phyloP scores from a whole-genome alignment of 2,113 vertebrate genomes.

The Paradisaea rubra region DNA sequence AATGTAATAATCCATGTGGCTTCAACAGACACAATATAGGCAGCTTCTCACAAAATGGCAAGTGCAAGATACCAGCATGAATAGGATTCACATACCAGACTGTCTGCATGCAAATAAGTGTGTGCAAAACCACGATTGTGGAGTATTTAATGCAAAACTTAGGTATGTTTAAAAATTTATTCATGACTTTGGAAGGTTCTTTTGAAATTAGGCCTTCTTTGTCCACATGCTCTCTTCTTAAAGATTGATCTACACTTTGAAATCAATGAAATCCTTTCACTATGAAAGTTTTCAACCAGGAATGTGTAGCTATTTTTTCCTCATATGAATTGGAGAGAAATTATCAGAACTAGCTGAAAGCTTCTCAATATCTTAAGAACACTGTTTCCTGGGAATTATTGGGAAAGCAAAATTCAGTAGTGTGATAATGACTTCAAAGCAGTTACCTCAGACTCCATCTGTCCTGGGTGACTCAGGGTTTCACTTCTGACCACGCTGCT shows the following conservation, averaged over 20 bases:
- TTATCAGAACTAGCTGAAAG: not conserved
- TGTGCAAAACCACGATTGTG: not conserved
- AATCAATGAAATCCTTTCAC: not conserved
- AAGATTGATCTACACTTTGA: not conserved
- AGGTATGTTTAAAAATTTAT: not conserved
- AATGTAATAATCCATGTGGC: not conserved
- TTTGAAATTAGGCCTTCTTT: slow-evolving; percentile 17
- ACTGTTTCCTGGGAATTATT: not conserved
- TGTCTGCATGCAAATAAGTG: not conserved
- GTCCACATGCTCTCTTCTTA: not conserved
- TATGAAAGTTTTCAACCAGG: not conserved
- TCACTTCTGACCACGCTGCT: not conserved
- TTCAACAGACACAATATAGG: not conserved
- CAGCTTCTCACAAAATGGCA: not conserved
- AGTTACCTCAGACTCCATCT: not conserved
- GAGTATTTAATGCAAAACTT: not conserved
- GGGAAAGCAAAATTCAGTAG: not conserved
- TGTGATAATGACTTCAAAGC: not conserved
- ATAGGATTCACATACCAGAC: not conserved
- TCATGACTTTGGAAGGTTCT: not conserved
- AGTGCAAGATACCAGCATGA: not conserved
- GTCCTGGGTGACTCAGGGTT: not conserved
- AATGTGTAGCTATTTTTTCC: not conserved
- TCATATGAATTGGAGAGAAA: not conserved
- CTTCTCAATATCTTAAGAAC: not conserved